Conservation (phyloP, 2,113 vertebrate species). For the Vidua chalybeata region DNA sequence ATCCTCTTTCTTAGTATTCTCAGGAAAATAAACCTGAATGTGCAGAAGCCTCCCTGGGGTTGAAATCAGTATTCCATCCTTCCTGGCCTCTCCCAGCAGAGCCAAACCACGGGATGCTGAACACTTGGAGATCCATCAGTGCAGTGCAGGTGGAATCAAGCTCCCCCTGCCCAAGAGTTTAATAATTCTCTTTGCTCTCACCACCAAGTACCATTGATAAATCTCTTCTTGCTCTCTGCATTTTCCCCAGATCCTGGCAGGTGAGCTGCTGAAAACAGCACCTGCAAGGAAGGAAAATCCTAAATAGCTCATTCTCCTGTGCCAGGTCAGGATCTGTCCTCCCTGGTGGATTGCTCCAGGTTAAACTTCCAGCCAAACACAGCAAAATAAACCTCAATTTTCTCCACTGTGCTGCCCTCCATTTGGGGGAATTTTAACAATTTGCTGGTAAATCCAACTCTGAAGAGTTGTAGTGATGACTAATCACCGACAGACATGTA, state of each 20-base stretch:
- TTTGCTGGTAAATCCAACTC: slow-evolving; percentile 21
- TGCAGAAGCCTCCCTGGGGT: background rate
- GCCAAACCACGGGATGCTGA: accelerated
- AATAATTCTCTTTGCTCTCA: background rate
- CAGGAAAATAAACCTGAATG: background rate
- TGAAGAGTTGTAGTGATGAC: slow-evolving; percentile 19
- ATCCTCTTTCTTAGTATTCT: background rate
- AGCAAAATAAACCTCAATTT: background rate
- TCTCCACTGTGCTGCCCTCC: background rate
- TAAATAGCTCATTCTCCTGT: background rate
- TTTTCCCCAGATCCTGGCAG: background rate
- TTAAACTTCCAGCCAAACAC: background rate
- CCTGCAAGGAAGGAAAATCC: background rate
- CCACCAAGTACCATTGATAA: background rate
- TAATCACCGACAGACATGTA: slow-evolving; percentile 61
- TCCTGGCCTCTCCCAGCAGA: background rate
- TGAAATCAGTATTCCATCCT: background rate
- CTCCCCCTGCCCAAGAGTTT: background rate
- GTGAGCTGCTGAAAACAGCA: background rate
- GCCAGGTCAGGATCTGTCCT: background rate
- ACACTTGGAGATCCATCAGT: background rate
- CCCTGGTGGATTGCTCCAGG: background rate
- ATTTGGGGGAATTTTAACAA: background rate
- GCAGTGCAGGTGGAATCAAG: background rate
- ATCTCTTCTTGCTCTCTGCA: background rate